A percentile compares a stretch with the other conserved stretches of the same genome.
Evolutionary conservation across 2,797 vertebrate species (phyloP).

Genomic region (Serranus cabrilla): DNA sequence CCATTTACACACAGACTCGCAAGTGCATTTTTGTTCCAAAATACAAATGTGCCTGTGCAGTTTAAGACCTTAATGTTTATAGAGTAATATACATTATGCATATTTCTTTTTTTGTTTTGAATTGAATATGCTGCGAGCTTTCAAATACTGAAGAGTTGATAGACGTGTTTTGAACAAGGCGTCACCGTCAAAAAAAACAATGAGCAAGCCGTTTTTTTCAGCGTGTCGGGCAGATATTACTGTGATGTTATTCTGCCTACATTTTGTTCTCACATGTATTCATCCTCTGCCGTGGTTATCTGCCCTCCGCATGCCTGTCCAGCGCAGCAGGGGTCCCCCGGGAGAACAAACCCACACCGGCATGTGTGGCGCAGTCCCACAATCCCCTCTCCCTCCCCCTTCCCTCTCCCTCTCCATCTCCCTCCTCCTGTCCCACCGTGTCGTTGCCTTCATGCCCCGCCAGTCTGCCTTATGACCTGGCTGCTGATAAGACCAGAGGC

Average conservation of each 20-base stretch:
- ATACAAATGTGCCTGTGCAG: conserved; percentile 17
- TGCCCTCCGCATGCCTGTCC: conserved; percentile 79
- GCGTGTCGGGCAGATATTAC: conserved; percentile 47
- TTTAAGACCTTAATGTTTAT: conserved; percentile 35
- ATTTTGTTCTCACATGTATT: conserved; percentile 72
- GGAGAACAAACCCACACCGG: conserved; percentile 81
- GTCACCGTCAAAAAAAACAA: conserved; percentile 65
- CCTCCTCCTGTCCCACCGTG: conserved; percentile 61
- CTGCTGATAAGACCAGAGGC: conserved; percentile 81
- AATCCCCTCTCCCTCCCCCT: conserved; percentile 40
- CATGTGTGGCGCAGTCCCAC: conserved; percentile 70
- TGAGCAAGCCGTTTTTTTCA: conserved; percentile 46
- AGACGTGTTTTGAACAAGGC: conserved; percentile 65
- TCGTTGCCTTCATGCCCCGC: conserved; percentile 63
- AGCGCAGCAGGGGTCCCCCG: conserved; percentile 81
- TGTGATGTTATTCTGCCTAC: conserved; percentile 65
- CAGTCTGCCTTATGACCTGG: conserved; percentile 76
- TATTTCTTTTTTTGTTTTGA: conserved; percentile 39
- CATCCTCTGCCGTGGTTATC: conserved; percentile 82
- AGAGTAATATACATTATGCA: no score
- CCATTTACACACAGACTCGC: conserved; percentile 46
- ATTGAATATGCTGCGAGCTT: conserved; percentile 28
- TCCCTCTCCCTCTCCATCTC: conserved; percentile 52
- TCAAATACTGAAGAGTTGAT: conserved; percentile 25
- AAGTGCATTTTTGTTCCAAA: conserved; percentile 30